Conservation (phyloP, 2,888 invertebrate genomes). For the Keiferia lycopersicella region DNA sequence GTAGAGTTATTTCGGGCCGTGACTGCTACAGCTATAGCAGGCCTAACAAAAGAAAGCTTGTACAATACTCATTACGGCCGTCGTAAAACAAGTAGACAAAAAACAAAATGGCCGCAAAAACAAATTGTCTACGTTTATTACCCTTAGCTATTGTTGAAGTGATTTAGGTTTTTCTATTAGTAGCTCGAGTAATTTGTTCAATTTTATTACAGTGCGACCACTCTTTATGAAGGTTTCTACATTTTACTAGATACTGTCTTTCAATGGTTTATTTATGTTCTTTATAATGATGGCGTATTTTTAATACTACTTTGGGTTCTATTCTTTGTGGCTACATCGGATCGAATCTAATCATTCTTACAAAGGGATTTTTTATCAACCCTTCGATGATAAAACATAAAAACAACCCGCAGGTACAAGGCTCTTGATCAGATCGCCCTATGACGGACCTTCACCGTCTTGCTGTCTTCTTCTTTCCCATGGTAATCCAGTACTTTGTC, state of each 20-base stretch:
- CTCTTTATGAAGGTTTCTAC: too few relatives aligned
- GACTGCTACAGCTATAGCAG: neutral
- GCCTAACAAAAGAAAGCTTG: neutral
- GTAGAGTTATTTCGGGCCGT: neutral
- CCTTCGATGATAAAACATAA: conserved; percentile 13
- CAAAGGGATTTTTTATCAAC: conserved; percentile 16
- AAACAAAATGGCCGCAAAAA: conserved; percentile 11
- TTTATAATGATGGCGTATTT: neutral
- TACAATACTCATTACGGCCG: conserved; percentile 9
- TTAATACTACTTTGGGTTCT: neutral
- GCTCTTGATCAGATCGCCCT: conserved; percentile 22
- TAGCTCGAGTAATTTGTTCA: neutral
- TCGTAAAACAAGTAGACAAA: conserved; percentile 2
- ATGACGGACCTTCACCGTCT: conserved; percentile 37
- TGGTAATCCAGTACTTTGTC: neutral
- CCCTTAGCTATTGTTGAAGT: neutral
- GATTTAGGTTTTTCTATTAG: neutral
- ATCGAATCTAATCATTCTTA: conserved; percentile 1
- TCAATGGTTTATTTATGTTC: neutral
- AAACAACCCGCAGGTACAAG: conserved; percentile 21
- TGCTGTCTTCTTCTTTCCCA: conserved; percentile 1
- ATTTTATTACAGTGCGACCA: neutral
- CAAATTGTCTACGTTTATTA: neutral
- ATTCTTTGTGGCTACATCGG: neutral
- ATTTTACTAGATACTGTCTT: too few relatives aligned